Base-by-base conservation (phyloP, 37 sponge, comb jelly and placozoan species). In the Ephydatia muelleri region DNA sequence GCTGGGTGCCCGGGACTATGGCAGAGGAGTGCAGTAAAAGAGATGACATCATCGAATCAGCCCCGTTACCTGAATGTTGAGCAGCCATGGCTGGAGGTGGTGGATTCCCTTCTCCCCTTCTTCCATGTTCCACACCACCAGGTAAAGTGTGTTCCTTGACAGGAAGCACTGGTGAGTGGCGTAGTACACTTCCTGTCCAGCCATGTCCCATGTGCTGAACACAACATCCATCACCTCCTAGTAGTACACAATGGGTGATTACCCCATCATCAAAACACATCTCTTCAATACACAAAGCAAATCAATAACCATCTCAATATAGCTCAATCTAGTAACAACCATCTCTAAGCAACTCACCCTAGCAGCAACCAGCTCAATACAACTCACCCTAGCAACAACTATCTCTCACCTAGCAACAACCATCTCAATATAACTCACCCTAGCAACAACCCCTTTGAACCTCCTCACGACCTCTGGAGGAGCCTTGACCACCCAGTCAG, bases 121-220 rank as follows among this genome's bases (percentile, higher is more conserved):
- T 33, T 81, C 77, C 83, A 98, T 81, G 81, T 88, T 94, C 88
- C 94, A 98, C 65, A 93, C 95, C 34, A 92, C 92, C 34, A 98
- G 85, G 82, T 96, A 98, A 72, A 98, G 94, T 13, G 99, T 94
- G 84, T 96, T 96, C 26, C 92, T 85, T 23, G 97, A 93, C 80
- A 98, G 89, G 81, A 98, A 96, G 76, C 99, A 98, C 83, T 98
- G 99, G 77, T 98, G 97, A 33, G 97, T 96, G 64, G 99, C 96
- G 73, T 98, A 98, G 91, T 98, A 98, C 66, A 94, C 99, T 78
- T 93, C 93, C 87, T 96, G 97, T 5, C 99, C 99, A 2, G 95
- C 99, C 73, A 98, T 75, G 79, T 98, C 99, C 99, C 99, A 98
- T 16, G 93, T 93, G 57, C 95, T 94, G 88, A 98, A 93, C 9